Evolutionary conservation across 2,113 vertebrate genomes (phyloP).

Genomic region (Kryptolebias marmoratus): DNA sequence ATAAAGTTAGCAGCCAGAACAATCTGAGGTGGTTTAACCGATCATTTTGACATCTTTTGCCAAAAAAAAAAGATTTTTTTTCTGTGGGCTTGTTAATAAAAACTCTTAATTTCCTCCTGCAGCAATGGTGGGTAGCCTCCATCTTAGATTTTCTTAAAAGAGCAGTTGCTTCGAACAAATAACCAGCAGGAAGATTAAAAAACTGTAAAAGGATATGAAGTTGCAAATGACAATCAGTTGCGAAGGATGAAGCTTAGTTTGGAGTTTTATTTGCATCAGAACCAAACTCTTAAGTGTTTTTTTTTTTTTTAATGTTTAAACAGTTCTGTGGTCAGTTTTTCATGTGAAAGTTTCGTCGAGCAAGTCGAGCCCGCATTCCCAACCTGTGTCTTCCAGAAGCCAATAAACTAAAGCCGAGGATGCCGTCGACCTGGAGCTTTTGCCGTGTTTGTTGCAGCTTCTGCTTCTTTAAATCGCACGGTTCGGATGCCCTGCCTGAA

Average conservation of each 20-base stretch:
- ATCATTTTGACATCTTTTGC: slow-evolving; percentile 11
- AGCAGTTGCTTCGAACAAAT: slow-evolving; percentile 5
- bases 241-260: slow-evolving; percentile 29
- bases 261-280: slow-evolving; percentile 7
- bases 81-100: background rate
- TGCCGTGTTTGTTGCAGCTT: no score
- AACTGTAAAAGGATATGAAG: slow-evolving; percentile 9
- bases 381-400: background rate
- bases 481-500: no score
- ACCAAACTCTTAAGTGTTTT: no score
- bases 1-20: slow-evolving; percentile 19
- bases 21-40: slow-evolving; percentile 20
- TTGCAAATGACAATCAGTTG: slow-evolving; percentile 67
- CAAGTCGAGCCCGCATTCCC: background rate
- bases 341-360: background rate
- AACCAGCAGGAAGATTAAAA: slow-evolving; percentile 10
- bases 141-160: slow-evolving; percentile 3
- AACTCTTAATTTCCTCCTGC: slow-evolving; percentile 28
- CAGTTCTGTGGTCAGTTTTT: slow-evolving; percentile 1
- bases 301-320: background rate
- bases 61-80: background rate
- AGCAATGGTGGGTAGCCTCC: slow-evolving; percentile 26
- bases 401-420: no score
- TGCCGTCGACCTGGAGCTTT: no score
- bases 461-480: no score